Evolutionary conservation across 2,113 vertebrate genomes (phyloP).

Genomic region (Pedionomus torquatus): DNA sequence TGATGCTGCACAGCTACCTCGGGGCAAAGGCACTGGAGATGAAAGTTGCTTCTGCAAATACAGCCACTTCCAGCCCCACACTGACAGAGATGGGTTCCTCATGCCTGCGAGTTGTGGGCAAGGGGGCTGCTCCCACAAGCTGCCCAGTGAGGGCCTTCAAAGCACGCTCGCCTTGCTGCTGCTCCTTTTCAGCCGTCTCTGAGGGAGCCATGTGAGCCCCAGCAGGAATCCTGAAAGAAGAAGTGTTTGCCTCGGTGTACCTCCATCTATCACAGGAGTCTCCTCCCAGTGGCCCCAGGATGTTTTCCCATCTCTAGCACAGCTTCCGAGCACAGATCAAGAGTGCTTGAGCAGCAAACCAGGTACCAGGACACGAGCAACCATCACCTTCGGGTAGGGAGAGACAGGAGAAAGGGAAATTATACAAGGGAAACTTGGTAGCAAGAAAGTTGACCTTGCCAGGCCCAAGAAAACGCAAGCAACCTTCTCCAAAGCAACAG

Average conservation of each 20-base stretch:
- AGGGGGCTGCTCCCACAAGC: background rate
- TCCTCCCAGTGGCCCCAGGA: background rate
- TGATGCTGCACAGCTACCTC: background rate
- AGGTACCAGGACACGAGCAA: background rate
- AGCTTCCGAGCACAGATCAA: rapidly evolving
- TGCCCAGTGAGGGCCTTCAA: rapidly evolving
- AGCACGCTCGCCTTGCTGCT: background rate
- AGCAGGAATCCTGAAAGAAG: background rate
- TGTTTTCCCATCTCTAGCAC: background rate
- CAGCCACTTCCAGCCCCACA: rapidly evolving
- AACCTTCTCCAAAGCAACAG: background rate
- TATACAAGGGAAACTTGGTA: background rate
- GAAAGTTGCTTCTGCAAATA: background rate
- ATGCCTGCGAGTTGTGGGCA: background rate
- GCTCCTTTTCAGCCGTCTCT: background rate
- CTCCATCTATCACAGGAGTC: background rate
- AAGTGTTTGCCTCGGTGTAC: background rate
- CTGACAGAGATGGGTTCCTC: background rate
- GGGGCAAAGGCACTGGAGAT: background rate
- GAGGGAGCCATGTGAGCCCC: rapidly evolving
- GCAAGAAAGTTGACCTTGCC: background rate
- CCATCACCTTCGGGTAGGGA: background rate
- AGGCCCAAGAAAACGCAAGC: background rate
- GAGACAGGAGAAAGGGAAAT: background rate
- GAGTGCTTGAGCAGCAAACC: background rate